These are phyloP conservation scores for Aphelenchoides avenae DNA, from an alignment of 1,140 invertebrate species.

Conservation along the genomic window DNA sequence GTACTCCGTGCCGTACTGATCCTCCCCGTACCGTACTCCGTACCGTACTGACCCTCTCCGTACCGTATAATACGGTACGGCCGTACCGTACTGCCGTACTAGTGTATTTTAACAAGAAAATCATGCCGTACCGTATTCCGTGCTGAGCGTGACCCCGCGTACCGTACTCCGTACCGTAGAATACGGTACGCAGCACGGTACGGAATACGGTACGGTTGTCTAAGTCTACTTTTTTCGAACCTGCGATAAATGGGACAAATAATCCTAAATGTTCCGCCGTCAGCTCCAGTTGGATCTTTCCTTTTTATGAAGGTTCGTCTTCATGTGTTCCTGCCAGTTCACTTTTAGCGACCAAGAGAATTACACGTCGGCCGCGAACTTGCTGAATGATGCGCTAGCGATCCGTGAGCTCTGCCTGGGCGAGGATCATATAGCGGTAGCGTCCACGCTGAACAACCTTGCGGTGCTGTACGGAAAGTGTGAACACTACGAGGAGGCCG, in stretches of 20 bases:
- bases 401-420: slow-evolving; percentile 94
- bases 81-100: too few relatives aligned
- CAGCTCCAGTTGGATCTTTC: too few relatives aligned
- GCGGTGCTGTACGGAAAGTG: slow-evolving; percentile 95
- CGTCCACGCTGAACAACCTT: slow-evolving; percentile 97
- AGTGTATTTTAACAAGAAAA: too few relatives aligned
- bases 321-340: slow-evolving; percentile 96
- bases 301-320: slow-evolving; percentile 93
- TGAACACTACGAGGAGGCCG: slow-evolving; percentile 97
- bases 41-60: too few relatives aligned
- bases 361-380: slow-evolving; percentile 67
- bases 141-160: too few relatives aligned
- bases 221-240: slow-evolving; percentile 96
- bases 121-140: too few relatives aligned
- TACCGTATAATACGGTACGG: too few relatives aligned
- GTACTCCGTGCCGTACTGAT: too few relatives aligned
- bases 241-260: slow-evolving; percentile 89
- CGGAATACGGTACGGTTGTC: too few relatives aligned
- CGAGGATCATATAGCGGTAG: slow-evolving; percentile 94
- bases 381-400: slow-evolving; percentile 93
- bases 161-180: too few relatives aligned
- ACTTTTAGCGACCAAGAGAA: slow-evolving; percentile 83
- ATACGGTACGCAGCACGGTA: too few relatives aligned
- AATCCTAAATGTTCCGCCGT: slow-evolving; percentile 88
- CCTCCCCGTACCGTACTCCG: too few relatives aligned